phyloP scores from a whole-genome alignment of 2,113 vertebrate genomes.

The Podiceps cristatus region DNA sequence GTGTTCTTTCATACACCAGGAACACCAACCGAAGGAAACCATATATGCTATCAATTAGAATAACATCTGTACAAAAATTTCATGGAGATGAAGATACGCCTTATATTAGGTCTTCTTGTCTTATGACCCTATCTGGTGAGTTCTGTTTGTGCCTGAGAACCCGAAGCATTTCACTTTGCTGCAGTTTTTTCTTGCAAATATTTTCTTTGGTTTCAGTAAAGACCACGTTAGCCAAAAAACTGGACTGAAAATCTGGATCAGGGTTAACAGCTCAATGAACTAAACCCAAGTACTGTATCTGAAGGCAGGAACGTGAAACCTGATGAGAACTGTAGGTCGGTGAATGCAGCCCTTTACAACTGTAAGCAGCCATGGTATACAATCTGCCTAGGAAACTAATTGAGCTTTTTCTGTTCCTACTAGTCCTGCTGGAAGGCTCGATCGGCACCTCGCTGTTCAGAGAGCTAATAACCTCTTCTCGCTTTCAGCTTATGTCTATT shows the following conservation, averaged over 20 bases:
- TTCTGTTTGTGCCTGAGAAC: conserved; percentile 42
- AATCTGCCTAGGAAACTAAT: neutral
- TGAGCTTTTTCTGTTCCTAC: neutral
- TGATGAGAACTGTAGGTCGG: neutral
- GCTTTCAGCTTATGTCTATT: neutral
- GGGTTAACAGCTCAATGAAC: conserved; percentile 22
- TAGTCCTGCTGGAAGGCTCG: neutral
- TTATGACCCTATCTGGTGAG: neutral
- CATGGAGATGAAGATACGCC: neutral
- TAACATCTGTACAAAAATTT: neutral
- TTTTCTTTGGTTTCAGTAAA: conserved; percentile 50
- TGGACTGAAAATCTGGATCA: neutral
- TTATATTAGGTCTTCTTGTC: neutral
- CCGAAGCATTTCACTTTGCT: conserved; percentile 18
- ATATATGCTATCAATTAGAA: neutral
- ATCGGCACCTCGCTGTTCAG: neutral
- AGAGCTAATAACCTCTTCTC: neutral
- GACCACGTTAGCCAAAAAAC: conserved; percentile 10
- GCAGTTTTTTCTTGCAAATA: conserved; percentile 39
- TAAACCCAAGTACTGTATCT: neutral
- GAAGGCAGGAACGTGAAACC: neutral
- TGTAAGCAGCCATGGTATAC: neutral
- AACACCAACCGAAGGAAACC: neutral
- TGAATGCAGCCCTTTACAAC: neutral
- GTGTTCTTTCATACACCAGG: neutral